phyloP scores from a whole-genome alignment of 1,140 invertebrate species.

The Aporrectodea caliginosa region DNA sequence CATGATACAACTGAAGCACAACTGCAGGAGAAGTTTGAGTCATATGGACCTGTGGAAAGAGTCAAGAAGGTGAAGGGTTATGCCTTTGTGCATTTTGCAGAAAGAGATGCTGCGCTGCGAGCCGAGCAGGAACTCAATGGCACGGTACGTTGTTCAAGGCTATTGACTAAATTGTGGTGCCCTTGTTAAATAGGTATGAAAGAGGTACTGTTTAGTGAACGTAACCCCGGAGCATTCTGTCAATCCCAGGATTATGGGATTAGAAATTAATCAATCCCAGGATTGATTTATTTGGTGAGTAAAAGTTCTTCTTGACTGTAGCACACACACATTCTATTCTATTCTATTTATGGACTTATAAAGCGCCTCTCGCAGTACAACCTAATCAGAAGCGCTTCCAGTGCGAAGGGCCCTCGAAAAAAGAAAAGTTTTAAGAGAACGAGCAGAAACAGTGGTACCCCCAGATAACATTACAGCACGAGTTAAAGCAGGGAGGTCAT shows the following conservation, averaged over 20 bases:
- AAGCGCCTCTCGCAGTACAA: too few relatives aligned
- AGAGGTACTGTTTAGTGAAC: too few relatives aligned
- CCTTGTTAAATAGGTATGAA: too few relatives aligned
- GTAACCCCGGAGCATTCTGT: too few relatives aligned
- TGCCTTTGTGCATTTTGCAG: slow-evolving; percentile 98
- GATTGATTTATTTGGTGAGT: not conserved
- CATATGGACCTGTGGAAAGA: slow-evolving; percentile 88
- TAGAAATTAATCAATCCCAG: not conserved
- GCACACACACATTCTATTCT: too few relatives aligned
- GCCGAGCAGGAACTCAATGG: slow-evolving; percentile 93
- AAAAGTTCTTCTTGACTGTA: not conserved
- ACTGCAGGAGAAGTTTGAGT: slow-evolving; percentile 88
- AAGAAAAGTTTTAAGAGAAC: too few relatives aligned
- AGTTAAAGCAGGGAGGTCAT: too few relatives aligned
- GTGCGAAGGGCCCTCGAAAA: too few relatives aligned
- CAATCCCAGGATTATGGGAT: not conserved
- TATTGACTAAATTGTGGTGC: not conserved
- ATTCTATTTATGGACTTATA: too few relatives aligned
- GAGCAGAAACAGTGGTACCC: too few relatives aligned
- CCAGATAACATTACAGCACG: too few relatives aligned
- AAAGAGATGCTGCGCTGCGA: slow-evolving; percentile 90
- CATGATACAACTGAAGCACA: slow-evolving; percentile 93
- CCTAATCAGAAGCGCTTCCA: too few relatives aligned
- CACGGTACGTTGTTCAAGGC: slow-evolving; percentile 58
- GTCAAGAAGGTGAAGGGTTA: slow-evolving; percentile 99